phyloP scores from a whole-genome alignment of 1,140 invertebrate species.

The Drosophila sp. region DNA sequence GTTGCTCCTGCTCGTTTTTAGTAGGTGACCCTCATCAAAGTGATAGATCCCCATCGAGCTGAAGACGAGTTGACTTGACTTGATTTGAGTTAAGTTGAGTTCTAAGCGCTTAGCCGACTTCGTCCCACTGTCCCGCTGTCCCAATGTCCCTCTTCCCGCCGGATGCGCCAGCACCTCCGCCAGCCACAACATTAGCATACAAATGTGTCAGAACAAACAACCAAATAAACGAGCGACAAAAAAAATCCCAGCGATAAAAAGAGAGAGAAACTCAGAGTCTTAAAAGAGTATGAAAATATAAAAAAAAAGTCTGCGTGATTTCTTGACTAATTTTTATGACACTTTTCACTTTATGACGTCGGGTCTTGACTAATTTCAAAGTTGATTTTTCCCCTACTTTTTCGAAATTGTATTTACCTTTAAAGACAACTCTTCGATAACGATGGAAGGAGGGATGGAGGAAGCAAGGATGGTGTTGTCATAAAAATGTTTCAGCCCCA shows the following conservation, averaged over 20 bases:
- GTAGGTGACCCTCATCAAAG: constrained; percentile 56
- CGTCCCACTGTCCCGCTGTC: neutral
- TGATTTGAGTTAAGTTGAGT: constrained; percentile 23
- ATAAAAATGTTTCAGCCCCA: constrained; percentile 61
- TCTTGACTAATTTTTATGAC: constrained; percentile 83
- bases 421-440: constrained; percentile 44
- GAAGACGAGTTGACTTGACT: constrained; percentile 31
- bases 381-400: constrained; percentile 25
- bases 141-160: constrained; percentile 19
- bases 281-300: constrained; percentile 8
- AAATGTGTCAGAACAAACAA: constrained; percentile 81
- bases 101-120: constrained; percentile 51
- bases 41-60: constrained; percentile 56
- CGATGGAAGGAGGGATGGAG: too few relatives aligned
- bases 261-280: constrained; percentile 5
- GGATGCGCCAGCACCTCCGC: constrained; percentile 60
- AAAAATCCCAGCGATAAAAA: constrained; percentile 21
- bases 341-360: constrained; percentile 77
- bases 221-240: constrained; percentile 62
- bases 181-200: constrained; percentile 73
- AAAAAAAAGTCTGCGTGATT: constrained; percentile 64
- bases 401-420: constrained; percentile 33
- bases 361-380: constrained; percentile 59
- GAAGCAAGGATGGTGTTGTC: constrained; percentile 35
- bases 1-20: neutral